phyloP scores from a whole-genome alignment of 2,888 invertebrate species.

The Blastobasis lacticolella region DNA sequence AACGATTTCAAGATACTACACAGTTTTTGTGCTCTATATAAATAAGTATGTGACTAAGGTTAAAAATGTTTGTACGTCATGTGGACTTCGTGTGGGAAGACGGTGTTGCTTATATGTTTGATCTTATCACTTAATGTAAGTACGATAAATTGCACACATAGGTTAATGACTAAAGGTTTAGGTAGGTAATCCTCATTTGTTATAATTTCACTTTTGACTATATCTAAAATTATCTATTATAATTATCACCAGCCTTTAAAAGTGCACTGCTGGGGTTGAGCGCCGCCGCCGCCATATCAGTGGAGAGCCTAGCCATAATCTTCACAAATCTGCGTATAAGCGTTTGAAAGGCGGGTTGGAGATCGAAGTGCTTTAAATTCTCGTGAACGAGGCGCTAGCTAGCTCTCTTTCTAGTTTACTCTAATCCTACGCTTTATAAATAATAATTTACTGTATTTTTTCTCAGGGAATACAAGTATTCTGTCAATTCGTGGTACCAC shows the following conservation, averaged over 20 bases:
- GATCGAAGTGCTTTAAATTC: not conserved
- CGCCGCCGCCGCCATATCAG: too few species aligned
- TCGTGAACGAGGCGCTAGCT: not conserved
- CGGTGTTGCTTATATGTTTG: constrained; percentile 24
- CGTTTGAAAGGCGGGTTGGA: too few species aligned
- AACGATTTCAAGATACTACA: too few species aligned
- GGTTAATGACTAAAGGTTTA: not conserved
- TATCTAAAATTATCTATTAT: too few species aligned
- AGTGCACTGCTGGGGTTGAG: not conserved
- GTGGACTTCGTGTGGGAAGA: constrained; percentile 32
- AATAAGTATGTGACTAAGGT: constrained; percentile 38
- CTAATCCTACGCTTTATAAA: not conserved
- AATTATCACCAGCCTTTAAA: not conserved
- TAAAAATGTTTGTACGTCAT: constrained; percentile 38
- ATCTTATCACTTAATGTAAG: constrained; percentile 34
- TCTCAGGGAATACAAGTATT: constrained; percentile 12
- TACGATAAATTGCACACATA: constrained; percentile 10
- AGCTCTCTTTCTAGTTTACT: not conserved
- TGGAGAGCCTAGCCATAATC: too few species aligned
- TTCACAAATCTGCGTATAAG: too few species aligned
- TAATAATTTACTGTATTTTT: not conserved
- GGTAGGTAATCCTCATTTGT: too few species aligned
- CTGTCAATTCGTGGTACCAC: constrained; percentile 14
- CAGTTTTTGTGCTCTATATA: constrained; percentile 14
- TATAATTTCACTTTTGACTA: too few species aligned